These are phyloP conservation scores for Halcyon senegalensis DNA, from an alignment of 2,113 vertebrate species.

Conservation along the genomic window DNA sequence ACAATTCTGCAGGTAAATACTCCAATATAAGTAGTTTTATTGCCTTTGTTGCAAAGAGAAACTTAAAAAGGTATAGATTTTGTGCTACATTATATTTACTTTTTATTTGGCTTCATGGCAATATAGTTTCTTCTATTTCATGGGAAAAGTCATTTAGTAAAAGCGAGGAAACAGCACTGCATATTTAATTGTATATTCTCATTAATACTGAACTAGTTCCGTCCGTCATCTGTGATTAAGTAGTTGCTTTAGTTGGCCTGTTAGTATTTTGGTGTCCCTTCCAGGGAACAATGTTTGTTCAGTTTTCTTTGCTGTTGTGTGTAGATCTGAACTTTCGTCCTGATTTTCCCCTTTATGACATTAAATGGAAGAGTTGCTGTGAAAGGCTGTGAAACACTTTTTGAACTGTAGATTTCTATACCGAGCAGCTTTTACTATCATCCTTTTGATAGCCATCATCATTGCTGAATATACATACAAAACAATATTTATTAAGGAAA, in stretches of 20 bases:
- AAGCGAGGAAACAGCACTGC: background rate
- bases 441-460: fast-evolving
- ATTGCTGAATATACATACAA: background rate
- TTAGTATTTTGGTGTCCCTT: background rate
- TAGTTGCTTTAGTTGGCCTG: background rate
- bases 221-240: background rate
- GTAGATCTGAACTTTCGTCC: background rate
- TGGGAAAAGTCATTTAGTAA: background rate
- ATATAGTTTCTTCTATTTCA: background rate
- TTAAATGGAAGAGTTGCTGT: background rate
- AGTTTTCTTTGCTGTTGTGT: background rate
- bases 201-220: background rate
- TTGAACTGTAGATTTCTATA: background rate
- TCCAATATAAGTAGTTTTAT: background rate
- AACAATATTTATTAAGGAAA: background rate
- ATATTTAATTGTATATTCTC: background rate
- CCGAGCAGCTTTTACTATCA: background rate
- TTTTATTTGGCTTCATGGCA: background rate
- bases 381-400: background rate
- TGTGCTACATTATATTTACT: background rate
- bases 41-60: background rate
- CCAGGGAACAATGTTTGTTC: background rate
- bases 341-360: background rate
- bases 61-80: background rate
- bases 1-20: background rate